Conservation (phyloP, 2,113 vertebrate species). For the Silurus meridionalis region DNA sequence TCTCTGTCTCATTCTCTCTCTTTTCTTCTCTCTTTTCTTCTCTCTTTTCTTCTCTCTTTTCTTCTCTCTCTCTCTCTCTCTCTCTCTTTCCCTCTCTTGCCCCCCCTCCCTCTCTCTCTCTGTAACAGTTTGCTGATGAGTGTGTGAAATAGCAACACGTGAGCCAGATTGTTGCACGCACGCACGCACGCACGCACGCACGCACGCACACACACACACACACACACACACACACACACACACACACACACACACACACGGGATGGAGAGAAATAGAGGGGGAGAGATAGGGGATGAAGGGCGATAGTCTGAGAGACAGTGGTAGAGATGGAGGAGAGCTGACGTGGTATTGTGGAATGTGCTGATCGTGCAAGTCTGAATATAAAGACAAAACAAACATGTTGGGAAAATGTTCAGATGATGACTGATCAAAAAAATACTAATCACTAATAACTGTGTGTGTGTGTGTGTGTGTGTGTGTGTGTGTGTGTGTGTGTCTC, state of each 20-base stretch:
- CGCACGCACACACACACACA: not conserved
- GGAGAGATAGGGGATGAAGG: no score
- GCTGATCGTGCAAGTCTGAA: not conserved
- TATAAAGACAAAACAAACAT: constrained; percentile 3
- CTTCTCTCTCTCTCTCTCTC: no score
- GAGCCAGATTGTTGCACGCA: not conserved
- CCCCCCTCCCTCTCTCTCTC: no score
- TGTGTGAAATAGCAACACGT: not conserved
- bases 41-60: no score
- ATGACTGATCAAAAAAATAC: not conserved
- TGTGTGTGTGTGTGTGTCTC: not conserved
- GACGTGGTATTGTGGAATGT: not conserved
- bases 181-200: not conserved
- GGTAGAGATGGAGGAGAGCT: not conserved
- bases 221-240: not conserved
- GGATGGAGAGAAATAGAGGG: not conserved
- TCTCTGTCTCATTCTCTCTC: not conserved
- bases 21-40: no score
- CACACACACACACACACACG: not conserved
- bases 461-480: not conserved
- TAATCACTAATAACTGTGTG: not conserved
- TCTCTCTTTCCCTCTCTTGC: no score
- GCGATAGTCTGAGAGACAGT: no score
- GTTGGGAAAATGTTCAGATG: not conserved
- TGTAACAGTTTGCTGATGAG: not conserved